A percentile compares a stretch with the other conserved stretches of the same genome.
Evolutionary conservation across 2,888 invertebrate species (phyloP).

Genomic region (Thumatha senex): DNA sequence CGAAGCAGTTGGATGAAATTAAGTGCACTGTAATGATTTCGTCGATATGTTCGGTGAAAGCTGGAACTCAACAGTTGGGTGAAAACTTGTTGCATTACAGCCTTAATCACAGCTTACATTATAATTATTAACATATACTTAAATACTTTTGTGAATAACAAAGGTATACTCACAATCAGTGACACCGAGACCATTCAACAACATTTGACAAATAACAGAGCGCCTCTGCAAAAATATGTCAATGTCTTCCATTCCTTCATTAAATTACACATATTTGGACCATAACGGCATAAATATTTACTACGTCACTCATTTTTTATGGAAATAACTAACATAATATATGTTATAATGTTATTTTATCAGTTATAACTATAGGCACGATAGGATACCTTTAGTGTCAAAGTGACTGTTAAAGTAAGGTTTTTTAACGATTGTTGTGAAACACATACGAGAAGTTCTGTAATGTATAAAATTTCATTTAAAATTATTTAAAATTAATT

Average conservation of each 20-base stretch:
- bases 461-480: too few species aligned
- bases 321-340: too few species aligned
- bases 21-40: constrained; percentile 23
- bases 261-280: not conserved
- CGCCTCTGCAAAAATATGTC: not conserved
- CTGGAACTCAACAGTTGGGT: constrained; percentile 75
- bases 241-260: too few species aligned
- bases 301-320: too few species aligned
- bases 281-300: not conserved
- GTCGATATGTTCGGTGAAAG: constrained; percentile 37
- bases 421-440: too few species aligned
- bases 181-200: constrained; percentile 4
- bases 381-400: too few species aligned
- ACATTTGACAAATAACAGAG: not conserved
- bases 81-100: constrained; percentile 76
- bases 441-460: too few species aligned
- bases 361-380: too few species aligned
- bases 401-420: too few species aligned
- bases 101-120: constrained; percentile 60
- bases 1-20: not conserved
- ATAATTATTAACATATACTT: constrained; percentile 30
- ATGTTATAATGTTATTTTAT: too few species aligned
- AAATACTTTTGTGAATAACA: constrained; percentile 11
- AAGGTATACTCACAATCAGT: constrained; percentile 5
- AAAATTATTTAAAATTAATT: too few species aligned